These are phyloP conservation scores for Passer domesticus DNA, from an alignment of 2,113 vertebrate species.

Conservation along the genomic window DNA sequence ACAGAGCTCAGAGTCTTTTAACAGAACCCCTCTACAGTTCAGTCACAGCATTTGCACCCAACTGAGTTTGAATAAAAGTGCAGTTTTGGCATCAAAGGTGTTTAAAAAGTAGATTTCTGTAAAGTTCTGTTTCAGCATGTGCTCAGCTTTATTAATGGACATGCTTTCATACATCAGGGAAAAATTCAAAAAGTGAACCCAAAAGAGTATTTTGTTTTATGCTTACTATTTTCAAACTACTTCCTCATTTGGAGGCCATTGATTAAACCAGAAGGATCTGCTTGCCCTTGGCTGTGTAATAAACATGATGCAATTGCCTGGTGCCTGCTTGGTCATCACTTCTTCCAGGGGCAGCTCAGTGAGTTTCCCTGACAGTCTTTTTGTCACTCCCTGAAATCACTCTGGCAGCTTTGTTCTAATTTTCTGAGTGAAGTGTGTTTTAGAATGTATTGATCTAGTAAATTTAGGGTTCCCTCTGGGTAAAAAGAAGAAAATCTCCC, in stretches of 20 bases:
- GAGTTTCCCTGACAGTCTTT: background rate
- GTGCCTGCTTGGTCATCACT: background rate
- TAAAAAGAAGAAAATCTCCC: background rate
- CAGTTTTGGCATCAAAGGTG: background rate
- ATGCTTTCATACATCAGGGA: background rate
- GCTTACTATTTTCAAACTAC: background rate
- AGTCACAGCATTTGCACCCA: background rate
- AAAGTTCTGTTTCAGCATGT: background rate
- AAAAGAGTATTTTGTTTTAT: background rate
- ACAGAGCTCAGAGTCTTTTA: background rate
- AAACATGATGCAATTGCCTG: background rate
- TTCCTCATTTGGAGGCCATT: constrained; percentile 46
- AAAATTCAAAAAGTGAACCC: background rate
- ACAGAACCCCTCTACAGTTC: background rate
- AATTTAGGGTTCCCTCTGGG: background rate
- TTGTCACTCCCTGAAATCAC: background rate
- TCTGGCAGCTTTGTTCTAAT: background rate
- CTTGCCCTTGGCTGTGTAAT: constrained; percentile 23
- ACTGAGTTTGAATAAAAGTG: background rate
- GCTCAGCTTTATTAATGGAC: background rate
- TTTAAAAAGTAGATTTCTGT: background rate
- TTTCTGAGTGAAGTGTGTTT: background rate
- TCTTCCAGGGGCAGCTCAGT: background rate
- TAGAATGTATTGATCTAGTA: background rate
- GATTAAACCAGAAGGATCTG: constrained; percentile 18